Base-by-base conservation (phyloP, 2,888 invertebrate genomes). In the Drosophila borealis region DNA sequence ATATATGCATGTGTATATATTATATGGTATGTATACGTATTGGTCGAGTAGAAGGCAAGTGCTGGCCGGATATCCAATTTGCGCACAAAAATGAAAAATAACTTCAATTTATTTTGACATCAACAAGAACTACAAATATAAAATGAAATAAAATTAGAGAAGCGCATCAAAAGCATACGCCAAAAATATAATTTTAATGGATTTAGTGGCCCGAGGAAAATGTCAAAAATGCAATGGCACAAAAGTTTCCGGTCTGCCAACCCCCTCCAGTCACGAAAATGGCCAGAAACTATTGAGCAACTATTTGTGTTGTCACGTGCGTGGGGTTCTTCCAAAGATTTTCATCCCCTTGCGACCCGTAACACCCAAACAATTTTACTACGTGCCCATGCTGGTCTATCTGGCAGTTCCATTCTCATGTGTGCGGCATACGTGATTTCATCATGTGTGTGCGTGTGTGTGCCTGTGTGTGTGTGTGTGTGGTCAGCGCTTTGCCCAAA, bases 41-140 rank as follows among this genome's bases (percentile, higher is more conserved):
- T 78, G 79, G 65, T 44, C 50, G 55, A 70, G 46, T 56, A 34
- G 36, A 54, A 48, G 72, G 46, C 63, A 41, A 74, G 60, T 70
- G 56, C 45, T 66, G 71, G 70, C 66, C 66, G 67, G 57, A 76
- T 57, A 64, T 71, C 77, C 75, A 75, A 76, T 73, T 76, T 76
- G 69, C 56, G 65, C 55, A 62, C 60, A 63, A 68, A 72, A 81
- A 75, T 67, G 60, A 77, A 64, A 70, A 87, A 70, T 81, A 86
- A 80, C 81, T 88, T 83, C 78, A 88, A 88, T 85, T 86, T 88
- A 83, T 88, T 82, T 78, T 83, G 84, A 86, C 84, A 84, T 68
- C 71, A 55, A 68, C 81, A 71, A 68, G 57, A 73, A 62, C 29
- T 36, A 42, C 45, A 70, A 54, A 74, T 60, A 55, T 17, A 33